Conservation (phyloP, 2,113 vertebrate species). For the Morone saxatilis region DNA sequence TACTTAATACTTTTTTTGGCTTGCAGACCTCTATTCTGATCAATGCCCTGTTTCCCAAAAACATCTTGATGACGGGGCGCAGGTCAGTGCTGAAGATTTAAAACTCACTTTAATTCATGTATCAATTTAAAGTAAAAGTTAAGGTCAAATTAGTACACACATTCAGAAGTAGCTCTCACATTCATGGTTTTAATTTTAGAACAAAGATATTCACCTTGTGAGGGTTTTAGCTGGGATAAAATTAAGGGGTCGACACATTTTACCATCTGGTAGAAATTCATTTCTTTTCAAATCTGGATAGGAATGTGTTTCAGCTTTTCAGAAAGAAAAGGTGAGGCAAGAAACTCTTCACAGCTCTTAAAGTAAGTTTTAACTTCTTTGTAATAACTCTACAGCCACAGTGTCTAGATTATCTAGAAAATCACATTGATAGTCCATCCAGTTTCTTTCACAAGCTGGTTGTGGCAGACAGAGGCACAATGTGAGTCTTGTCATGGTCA, state of each 20-base stretch:
- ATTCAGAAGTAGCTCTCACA: background rate
- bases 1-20: constrained; percentile 1
- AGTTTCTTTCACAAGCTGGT: constrained; percentile 33
- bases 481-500: background rate
- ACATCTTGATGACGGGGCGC: too few species aligned
- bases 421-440: background rate
- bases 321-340: background rate
- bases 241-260: too few species aligned
- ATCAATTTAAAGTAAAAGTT: background rate
- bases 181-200: background rate
- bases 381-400: background rate
- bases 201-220: background rate
- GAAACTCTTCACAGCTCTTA: too few species aligned
- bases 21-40: background rate
- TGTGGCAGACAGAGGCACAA: background rate
- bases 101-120: background rate
- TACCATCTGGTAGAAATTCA: background rate
- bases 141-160: background rate
- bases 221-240: background rate
- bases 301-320: background rate
- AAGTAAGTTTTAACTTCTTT: background rate
- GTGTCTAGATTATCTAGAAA: background rate
- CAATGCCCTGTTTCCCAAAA: too few species aligned
- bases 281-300: background rate
- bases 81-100: background rate